Evolutionary conservation across 30 jellyfish, hydroid and myxozoan genomes (phyloP).

Genomic region (Pseudorhiza aurosa): DNA sequence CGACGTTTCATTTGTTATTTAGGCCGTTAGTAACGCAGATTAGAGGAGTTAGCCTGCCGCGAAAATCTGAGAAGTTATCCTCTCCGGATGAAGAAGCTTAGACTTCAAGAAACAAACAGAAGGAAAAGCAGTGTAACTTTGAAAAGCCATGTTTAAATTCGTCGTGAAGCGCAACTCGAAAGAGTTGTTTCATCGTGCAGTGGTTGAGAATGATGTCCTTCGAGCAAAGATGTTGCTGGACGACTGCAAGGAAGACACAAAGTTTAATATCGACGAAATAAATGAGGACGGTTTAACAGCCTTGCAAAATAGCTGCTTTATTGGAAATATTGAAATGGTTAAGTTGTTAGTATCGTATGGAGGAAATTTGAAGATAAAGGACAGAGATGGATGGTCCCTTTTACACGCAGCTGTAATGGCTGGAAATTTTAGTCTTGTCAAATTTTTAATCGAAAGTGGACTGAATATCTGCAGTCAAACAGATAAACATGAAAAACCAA

Average conservation of each 20-base stretch:
- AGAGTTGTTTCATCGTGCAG: conserved; percentile 96
- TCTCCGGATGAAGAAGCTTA: neutral
- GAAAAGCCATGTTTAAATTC: conserved; percentile 84
- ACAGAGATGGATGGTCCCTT: conserved; percentile 93
- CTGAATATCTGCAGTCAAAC: conserved; percentile 42
- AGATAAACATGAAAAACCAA: conserved; percentile 77
- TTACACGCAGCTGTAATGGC: conserved; percentile 93
- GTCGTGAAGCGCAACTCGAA: conserved; percentile 91
- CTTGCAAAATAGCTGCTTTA: conserved; percentile 91
- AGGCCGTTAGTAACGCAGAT: conserved; percentile 28
- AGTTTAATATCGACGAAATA: conserved; percentile 85
- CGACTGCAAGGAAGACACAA: conserved; percentile 87
- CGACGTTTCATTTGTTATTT: neutral
- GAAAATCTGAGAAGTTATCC: neutral
- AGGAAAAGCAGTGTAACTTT: neutral
- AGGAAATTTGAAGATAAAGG: conserved; percentile 84
- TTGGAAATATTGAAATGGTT: conserved; percentile 91
- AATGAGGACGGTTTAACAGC: conserved; percentile 97
- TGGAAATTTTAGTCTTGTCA: conserved; percentile 74
- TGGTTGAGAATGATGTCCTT: conserved; percentile 75
- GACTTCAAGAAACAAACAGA: neutral
- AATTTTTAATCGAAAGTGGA: conserved; percentile 76
- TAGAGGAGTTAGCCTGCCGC: conserved; percentile 2
- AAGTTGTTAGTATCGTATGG: conserved; percentile 68
- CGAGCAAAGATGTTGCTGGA: conserved; percentile 87